Conservation (phyloP, 1,140 invertebrate species). For the Gonioctena quinquepunctata region DNA sequence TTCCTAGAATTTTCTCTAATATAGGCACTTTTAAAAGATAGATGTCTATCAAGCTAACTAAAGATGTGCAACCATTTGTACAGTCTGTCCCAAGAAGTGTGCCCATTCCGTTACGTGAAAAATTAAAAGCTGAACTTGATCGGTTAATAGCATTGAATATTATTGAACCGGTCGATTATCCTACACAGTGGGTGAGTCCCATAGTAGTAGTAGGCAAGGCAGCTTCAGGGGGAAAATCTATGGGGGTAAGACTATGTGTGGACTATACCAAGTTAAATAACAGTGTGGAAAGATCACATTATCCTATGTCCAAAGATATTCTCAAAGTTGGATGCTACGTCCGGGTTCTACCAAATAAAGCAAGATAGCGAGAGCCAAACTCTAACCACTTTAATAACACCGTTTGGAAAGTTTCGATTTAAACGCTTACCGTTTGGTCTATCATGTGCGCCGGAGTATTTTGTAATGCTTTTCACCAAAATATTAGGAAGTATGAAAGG, state of each 20-base stretch:
- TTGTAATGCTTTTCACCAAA: not conserved
- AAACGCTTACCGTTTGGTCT: not conserved
- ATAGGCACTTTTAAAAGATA: not conserved
- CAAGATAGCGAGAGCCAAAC: not conserved
- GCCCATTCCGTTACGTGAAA: not conserved
- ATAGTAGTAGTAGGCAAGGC: not conserved
- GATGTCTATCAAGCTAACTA: not conserved
- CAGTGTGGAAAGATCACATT: too few species aligned
- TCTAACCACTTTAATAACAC: constrained; percentile 6
- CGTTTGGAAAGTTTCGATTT: not conserved
- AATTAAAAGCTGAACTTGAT: not conserved
- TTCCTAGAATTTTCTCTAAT: not conserved
- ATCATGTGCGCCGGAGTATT: not conserved
- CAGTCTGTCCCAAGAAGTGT: not conserved
- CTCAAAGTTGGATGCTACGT: not conserved
- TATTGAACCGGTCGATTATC: not conserved
- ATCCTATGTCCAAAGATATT: not conserved
- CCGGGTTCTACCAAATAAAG: not conserved
- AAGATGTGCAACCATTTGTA: not conserved
- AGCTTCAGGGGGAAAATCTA: not conserved
- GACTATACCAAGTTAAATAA: not conserved
- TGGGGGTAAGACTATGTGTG: not conserved
- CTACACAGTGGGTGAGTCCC: not conserved
- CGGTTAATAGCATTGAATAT: not conserved
- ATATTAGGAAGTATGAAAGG: not conserved